Percentiles rank a stretch among this genome's conserved stretches.
Conservation (phyloP, 92 coral and sea anemone species). For the Palythoa grandis region DNA sequence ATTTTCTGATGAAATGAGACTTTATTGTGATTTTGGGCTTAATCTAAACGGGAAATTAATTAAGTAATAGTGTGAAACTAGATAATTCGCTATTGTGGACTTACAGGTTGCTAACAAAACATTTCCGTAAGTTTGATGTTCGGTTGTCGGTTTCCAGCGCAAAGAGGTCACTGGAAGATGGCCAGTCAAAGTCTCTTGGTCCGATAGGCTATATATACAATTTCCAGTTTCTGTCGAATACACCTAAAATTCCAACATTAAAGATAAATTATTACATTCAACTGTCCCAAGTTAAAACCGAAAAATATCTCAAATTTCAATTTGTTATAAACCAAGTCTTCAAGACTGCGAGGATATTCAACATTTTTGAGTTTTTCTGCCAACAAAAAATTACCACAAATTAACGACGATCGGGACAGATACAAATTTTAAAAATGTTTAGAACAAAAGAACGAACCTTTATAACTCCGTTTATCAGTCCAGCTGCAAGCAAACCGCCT, state of each 20-base stretch:
- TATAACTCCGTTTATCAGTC: conserved; percentile 85
- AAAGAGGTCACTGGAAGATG: conserved; percentile 96
- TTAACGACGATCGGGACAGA: neutral
- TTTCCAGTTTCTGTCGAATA: conserved; percentile 83
- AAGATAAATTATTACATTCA: neutral
- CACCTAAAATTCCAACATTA: conserved; percentile 53
- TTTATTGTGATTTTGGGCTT: neutral
- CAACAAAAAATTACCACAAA: neutral
- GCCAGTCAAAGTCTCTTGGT: conserved; percentile 81
- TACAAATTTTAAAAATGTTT: neutral
- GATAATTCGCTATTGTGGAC: conserved; percentile 3
- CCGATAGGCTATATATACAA: conserved; percentile 89
- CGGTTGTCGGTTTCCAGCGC: conserved; percentile 80
- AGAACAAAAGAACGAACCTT: conserved; percentile 62
- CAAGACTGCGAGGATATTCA: neutral
- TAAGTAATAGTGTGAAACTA: neutral
- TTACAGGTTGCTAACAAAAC: conserved; percentile 88
- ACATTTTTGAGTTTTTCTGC: neutral
- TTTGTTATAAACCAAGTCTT: neutral
- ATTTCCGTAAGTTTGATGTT: conserved; percentile 76
- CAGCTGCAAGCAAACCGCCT: conserved; percentile 90
- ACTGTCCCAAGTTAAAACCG: neutral
- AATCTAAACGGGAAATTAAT: neutral
- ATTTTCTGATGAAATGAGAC: neutral
- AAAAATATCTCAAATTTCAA: neutral